Evolutionary conservation across 2,888 invertebrate species (phyloP), one percentile per base, ranked within the genome.

Genomic region (Scaptomyza cyrtandrae): DNA sequence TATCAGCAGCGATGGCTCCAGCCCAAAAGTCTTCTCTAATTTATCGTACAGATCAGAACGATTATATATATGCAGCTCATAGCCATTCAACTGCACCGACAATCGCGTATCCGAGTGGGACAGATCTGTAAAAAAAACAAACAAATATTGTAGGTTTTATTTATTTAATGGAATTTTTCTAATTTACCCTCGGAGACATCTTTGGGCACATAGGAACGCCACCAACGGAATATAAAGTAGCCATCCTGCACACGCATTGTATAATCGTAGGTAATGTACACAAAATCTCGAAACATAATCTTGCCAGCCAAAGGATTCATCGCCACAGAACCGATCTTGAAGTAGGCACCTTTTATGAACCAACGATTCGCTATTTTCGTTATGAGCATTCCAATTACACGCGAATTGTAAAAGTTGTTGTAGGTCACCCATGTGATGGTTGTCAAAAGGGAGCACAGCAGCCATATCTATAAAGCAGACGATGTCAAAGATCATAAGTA

Each of bases 151-250:
- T 0, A 37, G 6, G 0, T n/a, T n/a, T 10, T 0, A 0, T 6
- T 19, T 13, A 0, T 29, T 6, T 29, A 1, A 7, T 9, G 2
- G 6, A 9, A 0, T 2, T 1, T 11, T 5, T 19, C 77, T 86
- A 91, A 14, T 9, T 39, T 41, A 97, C 98, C 98, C 95, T 98
- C 98, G 56, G 97, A 97, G 39, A 98, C 96, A 93, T 98, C 97
- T 93, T 98, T 98, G 52, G 98, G 97, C 54, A 98, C 96, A 91
- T 98, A 98, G 37, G 97, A 96, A 74, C 98, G 94, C 99, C 99
- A 99, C 97, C 98, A 99, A 53, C 98, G 94, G 93, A 99, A 99
- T 92, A 99, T 98, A 73, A 98, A 94, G 94, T 98, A 98, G 2
- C 99, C 99, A 93, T 99, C 99, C 92, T 98, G 98, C 75, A 98